These are phyloP conservation scores for Sinopyrophorus schimmeli DNA, from an alignment of 2,888 invertebrate genomes.

Conservation along the genomic window DNA sequence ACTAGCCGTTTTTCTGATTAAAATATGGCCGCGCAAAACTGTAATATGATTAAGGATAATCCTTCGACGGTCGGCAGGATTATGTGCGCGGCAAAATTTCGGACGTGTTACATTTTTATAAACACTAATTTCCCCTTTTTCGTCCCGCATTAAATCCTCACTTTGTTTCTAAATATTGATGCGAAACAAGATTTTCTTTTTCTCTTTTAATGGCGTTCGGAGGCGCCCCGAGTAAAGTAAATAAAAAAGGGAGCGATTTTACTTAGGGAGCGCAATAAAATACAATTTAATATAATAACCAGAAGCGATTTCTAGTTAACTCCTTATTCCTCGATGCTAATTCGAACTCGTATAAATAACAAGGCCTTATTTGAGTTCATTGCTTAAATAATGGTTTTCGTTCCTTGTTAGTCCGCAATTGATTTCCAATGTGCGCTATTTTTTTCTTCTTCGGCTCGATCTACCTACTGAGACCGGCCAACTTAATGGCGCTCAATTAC, in stretches of 20 bases:
- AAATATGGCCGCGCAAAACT: conserved; percentile 10
- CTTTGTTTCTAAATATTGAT: too few relatives aligned
- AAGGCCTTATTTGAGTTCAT: too few relatives aligned
- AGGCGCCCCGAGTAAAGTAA: too few relatives aligned
- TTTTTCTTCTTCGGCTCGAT: conserved; percentile 1
- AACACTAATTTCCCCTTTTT: too few relatives aligned
- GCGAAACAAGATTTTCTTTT: too few relatives aligned
- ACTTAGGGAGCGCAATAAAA: neutral
- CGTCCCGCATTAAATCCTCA: too few relatives aligned
- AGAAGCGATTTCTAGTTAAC: conserved; percentile 4
- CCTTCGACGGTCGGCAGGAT: neutral
- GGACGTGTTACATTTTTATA: neutral
- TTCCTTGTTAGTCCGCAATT: conserved; percentile 10
- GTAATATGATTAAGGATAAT: conserved; percentile 9
- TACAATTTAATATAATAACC: conserved; percentile 12
- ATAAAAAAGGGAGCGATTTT: too few relatives aligned
- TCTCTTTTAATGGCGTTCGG: too few relatives aligned
- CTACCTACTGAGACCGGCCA: too few relatives aligned
- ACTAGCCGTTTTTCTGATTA: conserved; percentile 16
- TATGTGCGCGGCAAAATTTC: neutral
- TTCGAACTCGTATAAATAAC: conserved; percentile 12
- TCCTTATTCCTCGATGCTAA: conserved; percentile 8
- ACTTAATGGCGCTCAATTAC: neutral
- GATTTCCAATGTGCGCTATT: conserved; percentile 5
- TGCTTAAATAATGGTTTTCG: too few relatives aligned